Percentiles rank a stretch among this genome's conserved stretches.
Conservation (phyloP, 2,797 vertebrate genomes). For the Prionace glauca region DNA sequence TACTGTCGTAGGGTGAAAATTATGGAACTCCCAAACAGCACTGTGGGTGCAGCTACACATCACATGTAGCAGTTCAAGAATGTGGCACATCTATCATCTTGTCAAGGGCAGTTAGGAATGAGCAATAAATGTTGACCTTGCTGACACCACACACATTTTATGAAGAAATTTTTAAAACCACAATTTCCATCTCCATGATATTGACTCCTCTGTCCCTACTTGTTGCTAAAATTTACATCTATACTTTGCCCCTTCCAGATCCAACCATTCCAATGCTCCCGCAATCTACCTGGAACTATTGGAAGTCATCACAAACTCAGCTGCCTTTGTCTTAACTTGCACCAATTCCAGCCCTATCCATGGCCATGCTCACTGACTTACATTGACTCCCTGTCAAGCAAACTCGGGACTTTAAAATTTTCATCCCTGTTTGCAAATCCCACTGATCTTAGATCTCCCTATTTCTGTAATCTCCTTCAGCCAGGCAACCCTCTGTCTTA, state of each 20-base stretch:
- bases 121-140: not conserved
- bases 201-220: not conserved
- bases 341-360: not conserved
- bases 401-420: not conserved
- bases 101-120: not conserved
- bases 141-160: not conserved
- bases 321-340: not conserved
- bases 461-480: not conserved
- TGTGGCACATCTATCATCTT: not conserved
- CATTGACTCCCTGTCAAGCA: not conserved
- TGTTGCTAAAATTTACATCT: not conserved
- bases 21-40: not conserved
- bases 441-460: not conserved
- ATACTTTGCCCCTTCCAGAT: not conserved
- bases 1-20: no score
- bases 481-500: not conserved
- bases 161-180: not conserved
- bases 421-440: not conserved
- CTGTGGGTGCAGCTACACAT: not conserved
- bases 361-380: not conserved
- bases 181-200: not conserved
- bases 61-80: not conserved
- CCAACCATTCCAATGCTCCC: not conserved
- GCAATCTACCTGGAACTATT: not conserved
- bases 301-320: not conserved